Base-by-base conservation (phyloP, 1,140 invertebrate species). In the Ips typographus region DNA sequence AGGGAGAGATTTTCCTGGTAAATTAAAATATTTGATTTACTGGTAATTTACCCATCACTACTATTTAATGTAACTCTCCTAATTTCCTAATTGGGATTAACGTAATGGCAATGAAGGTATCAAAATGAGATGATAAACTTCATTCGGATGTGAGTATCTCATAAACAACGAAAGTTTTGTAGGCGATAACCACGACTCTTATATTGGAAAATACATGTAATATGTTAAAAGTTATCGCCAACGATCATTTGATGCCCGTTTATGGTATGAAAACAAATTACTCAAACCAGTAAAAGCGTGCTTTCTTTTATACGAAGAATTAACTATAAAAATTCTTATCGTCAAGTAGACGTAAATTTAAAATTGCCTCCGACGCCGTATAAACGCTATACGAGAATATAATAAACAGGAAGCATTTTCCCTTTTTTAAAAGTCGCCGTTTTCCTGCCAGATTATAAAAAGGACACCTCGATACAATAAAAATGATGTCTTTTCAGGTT, bases 381-480 rank as follows among this genome's bases (percentile, higher is more conserved):
- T 77, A 77, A 77, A 71, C 71, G 64, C 71, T 62, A 74, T 49
- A 22, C 22, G 22, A 63, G 73, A 77, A 75, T 75, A 75, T 75
- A 77, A 77, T 75, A 77, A 77, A 75, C 74, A 73, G 72, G 64
- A 72, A 62, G 67, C 73, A 74, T 74, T 75, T 73, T 22, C 22
- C 22, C 72, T 74, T 76, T 65, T 74, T 73, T 75, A 75, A 75
- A 76, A 76, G 75, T 76, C 75, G 71, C 74, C 73, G 43, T 65
- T 53, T 68, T 72, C 70, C 72, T 60, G 70, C 68, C 69, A 73
- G 74, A 75, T 75, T 77, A 77, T 77, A 77, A 77, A 75, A 77
- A 77, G 73, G 71, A 74, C 75, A 77, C 75, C 75, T 77, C 71
- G 60, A 71, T 73, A 74, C 74, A 71, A 75, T 75, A 77, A 75